Conservation (phyloP, 2,888 invertebrate genomes). For the Polyploca ridens region DNA sequence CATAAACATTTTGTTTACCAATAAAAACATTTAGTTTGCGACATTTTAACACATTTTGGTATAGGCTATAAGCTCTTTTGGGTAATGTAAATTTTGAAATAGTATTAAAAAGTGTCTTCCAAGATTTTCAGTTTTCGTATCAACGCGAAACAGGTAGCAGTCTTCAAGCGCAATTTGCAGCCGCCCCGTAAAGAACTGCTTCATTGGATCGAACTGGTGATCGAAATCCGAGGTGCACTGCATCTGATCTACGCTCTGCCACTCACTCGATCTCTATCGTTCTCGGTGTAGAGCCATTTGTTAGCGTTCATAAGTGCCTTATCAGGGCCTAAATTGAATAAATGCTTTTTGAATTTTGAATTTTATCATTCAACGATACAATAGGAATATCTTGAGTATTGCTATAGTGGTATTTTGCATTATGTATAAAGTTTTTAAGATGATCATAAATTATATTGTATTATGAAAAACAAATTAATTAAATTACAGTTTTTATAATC, state of each 20-base stretch:
- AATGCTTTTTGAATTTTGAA: no score
- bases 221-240: not conserved
- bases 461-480: not conserved
- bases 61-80: not conserved
- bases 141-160: not conserved
- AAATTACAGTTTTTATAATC: no score
- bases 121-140: not conserved
- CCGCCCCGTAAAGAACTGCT: not conserved
- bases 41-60: not conserved
- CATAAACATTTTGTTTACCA: not conserved
- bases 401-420: not conserved
- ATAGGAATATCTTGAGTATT: not conserved
- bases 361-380: not conserved
- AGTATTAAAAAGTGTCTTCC: no score
- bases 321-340: no score
- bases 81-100: no score
- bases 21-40: no score
- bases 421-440: not conserved
- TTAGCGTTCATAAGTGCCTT: no score
- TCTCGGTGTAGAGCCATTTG: no score
- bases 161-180: not conserved
- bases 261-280: not conserved
- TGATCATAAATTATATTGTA: not conserved
- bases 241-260: not conserved
- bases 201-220: not conserved